These are phyloP conservation scores for Coelogynopora nodosa DNA, from an alignment of 2,888 invertebrate species.

Conservation along the genomic window DNA sequence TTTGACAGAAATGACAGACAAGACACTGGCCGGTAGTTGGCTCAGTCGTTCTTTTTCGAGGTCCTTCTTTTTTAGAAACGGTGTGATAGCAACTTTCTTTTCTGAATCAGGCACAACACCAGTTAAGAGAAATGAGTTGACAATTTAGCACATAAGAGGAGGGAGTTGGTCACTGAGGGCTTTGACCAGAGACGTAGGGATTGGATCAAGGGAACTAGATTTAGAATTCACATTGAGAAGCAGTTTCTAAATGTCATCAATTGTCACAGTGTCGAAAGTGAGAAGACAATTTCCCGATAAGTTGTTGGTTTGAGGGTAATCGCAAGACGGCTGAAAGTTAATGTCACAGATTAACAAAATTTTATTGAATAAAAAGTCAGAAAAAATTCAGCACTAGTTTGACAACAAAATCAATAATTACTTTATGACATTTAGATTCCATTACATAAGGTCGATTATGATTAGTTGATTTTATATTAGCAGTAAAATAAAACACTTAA, in stretches of 20 bases:
- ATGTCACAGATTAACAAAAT: not conserved
- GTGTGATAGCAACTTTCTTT: slow-evolving; percentile 2
- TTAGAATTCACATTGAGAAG: slow-evolving; percentile 13
- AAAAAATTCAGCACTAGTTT: not conserved
- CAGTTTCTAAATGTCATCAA: not conserved
- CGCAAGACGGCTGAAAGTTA: too few species aligned
- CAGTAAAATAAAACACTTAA: too few species aligned
- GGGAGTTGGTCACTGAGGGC: slow-evolving; percentile 3
- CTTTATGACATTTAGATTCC: too few species aligned
- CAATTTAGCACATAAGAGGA: not conserved
- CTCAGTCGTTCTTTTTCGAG: not conserved
- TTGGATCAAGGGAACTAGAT: not conserved
- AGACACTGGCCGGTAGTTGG: not conserved
- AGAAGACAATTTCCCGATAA: too few species aligned
- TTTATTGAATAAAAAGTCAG: not conserved
- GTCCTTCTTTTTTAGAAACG: not conserved
- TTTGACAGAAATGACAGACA: slow-evolving; percentile 31
- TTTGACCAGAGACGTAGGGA: not conserved
- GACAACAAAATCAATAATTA: too few species aligned
- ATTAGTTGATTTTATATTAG: too few species aligned
- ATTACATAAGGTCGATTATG: too few species aligned
- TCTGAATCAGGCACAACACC: not conserved
- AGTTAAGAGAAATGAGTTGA: slow-evolving; percentile 11
- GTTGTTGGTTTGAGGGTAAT: too few species aligned
- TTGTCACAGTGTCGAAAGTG: not conserved